These are phyloP conservation scores for Bemisia tabaci DNA, from an alignment of 1,140 invertebrate species.

Conservation along the genomic window DNA sequence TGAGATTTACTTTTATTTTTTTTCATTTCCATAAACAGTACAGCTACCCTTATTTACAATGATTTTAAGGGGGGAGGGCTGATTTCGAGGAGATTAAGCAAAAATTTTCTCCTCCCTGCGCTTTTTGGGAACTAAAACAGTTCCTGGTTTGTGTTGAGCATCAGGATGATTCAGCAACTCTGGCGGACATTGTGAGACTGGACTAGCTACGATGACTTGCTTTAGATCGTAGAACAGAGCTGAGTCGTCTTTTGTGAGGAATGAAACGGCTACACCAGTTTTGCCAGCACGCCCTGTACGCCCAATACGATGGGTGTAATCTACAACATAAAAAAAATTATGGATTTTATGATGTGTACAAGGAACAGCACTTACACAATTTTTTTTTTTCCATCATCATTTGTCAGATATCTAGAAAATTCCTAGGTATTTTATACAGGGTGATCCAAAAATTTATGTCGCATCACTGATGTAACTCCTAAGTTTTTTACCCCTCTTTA, in stretches of 20 bases:
- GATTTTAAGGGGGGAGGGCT: no score
- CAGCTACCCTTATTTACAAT: no score
- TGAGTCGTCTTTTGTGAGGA: slow-evolving; percentile 94
- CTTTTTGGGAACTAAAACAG: slow-evolving; percentile 82
- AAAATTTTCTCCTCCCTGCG: slow-evolving; percentile 91
- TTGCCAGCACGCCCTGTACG: slow-evolving; percentile 98
- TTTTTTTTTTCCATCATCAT: no score
- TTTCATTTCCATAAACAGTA: no score
- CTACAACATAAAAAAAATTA: slow-evolving; percentile 36
- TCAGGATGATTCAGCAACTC: slow-evolving; percentile 97
- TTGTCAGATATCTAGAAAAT: no score
- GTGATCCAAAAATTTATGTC: no score
- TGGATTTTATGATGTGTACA: slow-evolving; percentile 2
- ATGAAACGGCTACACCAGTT: slow-evolving; percentile 87
- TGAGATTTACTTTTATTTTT: no score
- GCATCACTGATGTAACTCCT: no score
- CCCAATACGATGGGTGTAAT: slow-evolving; percentile 99
- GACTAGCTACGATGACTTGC: slow-evolving; percentile 74
- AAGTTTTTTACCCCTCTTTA: no score
- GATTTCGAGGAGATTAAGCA: slow-evolving; percentile 54
- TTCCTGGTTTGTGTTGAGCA: slow-evolving; percentile 94
- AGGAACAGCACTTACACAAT: background rate
- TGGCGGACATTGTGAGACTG: slow-evolving; percentile 88
- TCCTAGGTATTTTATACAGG: no score
- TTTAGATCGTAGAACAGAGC: slow-evolving; percentile 95